Percentiles rank a stretch among this genome's conserved stretches.
These are phyloP conservation scores for Cavia porcellus DNA, from an alignment of 2,113 vertebrate species.

Conservation along the genomic window DNA sequence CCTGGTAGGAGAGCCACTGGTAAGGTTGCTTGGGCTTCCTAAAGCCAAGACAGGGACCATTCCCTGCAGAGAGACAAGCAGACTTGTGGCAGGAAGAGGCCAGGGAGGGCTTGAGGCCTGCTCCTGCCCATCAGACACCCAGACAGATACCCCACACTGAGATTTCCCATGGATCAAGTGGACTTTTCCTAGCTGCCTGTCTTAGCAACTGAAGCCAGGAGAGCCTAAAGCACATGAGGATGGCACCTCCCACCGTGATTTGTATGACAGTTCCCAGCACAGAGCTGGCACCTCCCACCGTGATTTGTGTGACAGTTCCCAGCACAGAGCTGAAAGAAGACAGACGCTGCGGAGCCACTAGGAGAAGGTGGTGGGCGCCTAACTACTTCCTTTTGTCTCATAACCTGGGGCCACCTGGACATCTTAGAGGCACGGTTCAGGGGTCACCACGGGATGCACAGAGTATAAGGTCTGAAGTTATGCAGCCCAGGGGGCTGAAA, in stretches of 20 bases:
- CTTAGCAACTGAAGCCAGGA: neutral
- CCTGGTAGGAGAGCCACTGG: conserved; percentile 97
- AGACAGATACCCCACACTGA: neutral
- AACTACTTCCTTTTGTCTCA: neutral
- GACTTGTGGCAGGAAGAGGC: neutral
- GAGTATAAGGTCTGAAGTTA: neutral
- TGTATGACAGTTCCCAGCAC: neutral
- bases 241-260: neutral
- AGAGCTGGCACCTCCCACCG: neutral
- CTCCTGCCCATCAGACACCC: neutral
- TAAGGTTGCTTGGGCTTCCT: conserved; percentile 97
- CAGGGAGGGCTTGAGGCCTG: neutral
- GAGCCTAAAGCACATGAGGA: neutral
- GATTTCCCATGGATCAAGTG: neutral
- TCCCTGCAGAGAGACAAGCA: conserved; percentile 86
- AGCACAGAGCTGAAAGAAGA: too few species aligned
- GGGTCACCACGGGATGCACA: neutral
- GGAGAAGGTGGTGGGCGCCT: neutral
- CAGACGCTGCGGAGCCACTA: too few species aligned
- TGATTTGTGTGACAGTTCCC: neutral
- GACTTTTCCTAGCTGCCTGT: neutral
- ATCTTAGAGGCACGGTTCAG: neutral
- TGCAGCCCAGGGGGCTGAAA: neutral
- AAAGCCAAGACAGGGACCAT: conserved; percentile 96
- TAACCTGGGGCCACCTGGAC: neutral